Percentiles rank a stretch among this genome's conserved stretches.
Evolutionary conservation across 2,888 invertebrate genomes (phyloP).

Genomic region (Nipponacmea schrenckii): DNA sequence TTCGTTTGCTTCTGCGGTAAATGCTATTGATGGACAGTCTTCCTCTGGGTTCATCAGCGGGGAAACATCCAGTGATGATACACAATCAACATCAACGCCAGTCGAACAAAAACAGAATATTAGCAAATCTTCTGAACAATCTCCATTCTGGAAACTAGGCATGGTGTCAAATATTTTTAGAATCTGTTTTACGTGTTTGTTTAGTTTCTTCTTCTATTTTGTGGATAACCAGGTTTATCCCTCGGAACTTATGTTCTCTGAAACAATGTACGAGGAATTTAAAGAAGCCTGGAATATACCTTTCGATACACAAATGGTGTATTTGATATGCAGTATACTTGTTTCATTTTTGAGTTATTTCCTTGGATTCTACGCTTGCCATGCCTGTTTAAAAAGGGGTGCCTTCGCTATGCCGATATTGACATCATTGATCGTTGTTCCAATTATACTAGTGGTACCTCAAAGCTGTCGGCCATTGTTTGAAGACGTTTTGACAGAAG

Average conservation of each 20-base stretch:
- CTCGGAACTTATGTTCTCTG: conserved; percentile 11
- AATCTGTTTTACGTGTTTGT: conserved; percentile 27
- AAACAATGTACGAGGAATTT: conserved; percentile 21
- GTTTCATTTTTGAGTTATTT: conserved; percentile 25
- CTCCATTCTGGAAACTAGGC: conserved; percentile 31
- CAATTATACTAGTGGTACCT: conserved; percentile 30
- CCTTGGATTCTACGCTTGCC: conserved; percentile 46
- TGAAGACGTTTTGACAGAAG: too few relatives aligned
- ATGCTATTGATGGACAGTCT: not conserved
- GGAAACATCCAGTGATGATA: not conserved
- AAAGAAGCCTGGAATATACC: conserved; percentile 23
- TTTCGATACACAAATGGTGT: not conserved
- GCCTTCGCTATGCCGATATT: conserved; percentile 51
- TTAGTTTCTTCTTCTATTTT: conserved; percentile 35
- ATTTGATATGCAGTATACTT: not conserved
- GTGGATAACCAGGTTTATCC: conserved; percentile 28
- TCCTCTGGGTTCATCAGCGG: not conserved
- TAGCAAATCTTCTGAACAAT: not conserved
- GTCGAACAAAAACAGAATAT: too few relatives aligned
- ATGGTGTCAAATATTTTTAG: conserved; percentile 33
- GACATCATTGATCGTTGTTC: conserved; percentile 43
- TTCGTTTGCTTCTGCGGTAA: not conserved
- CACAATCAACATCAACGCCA: not conserved
- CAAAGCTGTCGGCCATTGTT: conserved; percentile 20
- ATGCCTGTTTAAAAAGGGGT: conserved; percentile 52